Evolutionary conservation across 1,140 invertebrate genomes (phyloP).

Genomic region (Papilio helenus): DNA sequence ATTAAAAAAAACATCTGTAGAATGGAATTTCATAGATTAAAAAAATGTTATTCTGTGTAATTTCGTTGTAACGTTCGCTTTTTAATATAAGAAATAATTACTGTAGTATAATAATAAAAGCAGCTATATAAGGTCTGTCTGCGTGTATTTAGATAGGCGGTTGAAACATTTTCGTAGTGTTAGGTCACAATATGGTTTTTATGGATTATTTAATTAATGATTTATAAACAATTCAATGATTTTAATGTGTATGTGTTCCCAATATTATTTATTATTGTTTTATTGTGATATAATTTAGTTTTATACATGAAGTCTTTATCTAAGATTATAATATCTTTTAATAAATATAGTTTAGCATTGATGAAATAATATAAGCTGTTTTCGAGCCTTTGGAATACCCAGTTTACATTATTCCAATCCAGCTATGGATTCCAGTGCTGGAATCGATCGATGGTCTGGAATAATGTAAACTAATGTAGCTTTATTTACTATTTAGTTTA

Average conservation of each 20-base stretch:
- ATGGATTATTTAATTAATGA: background rate
- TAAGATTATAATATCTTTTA: background rate
- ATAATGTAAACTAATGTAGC: background rate
- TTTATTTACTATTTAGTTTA: background rate
- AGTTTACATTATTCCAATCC: too few species aligned
- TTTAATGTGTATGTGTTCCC: slow-evolving; percentile 2
- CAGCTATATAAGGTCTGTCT: slow-evolving; percentile 1
- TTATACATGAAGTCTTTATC: background rate
- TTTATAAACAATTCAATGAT: slow-evolving; percentile 4
- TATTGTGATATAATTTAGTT: slow-evolving; percentile 2
- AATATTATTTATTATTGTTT: slow-evolving; percentile 8
- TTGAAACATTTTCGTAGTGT: slow-evolving; percentile 24
- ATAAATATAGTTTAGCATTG: background rate
- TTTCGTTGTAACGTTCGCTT: slow-evolving; percentile 18
- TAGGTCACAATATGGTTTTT: slow-evolving; percentile 14
- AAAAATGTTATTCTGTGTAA: background rate
- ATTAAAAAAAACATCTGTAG: background rate
- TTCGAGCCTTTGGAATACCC: background rate
- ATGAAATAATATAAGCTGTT: background rate
- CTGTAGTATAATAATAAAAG: slow-evolving; percentile 9
- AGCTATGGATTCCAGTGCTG: too few species aligned
- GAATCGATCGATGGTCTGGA: too few species aligned
- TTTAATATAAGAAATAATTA: slow-evolving; percentile 23
- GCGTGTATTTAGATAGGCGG: slow-evolving; percentile 24
- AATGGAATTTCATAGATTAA: background rate